Conservation (phyloP, 2,113 vertebrate species). For the Anguilla japonica region DNA sequence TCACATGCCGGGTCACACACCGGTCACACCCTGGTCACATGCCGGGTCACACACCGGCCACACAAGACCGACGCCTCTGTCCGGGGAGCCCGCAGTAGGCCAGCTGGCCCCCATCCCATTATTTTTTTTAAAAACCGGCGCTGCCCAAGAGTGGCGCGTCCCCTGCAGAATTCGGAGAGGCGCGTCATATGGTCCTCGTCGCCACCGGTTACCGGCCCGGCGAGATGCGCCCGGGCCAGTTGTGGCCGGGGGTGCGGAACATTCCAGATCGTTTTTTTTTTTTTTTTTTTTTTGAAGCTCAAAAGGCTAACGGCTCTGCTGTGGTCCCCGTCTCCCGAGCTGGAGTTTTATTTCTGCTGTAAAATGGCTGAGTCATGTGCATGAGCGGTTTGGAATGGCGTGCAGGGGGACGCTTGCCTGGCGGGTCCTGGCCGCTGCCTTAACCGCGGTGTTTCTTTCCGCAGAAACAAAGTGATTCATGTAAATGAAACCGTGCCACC, state of each 20-base stretch:
- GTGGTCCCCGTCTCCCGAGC: not conserved
- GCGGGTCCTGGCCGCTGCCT: no score
- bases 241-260: not conserved
- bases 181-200: constrained; percentile 19
- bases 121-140: no score
- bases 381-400: no score
- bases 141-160: not conserved
- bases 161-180: not conserved
- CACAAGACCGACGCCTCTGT: no score
- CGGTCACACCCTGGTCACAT: no score
- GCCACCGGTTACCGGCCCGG: constrained; percentile 12
- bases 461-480: not conserved
- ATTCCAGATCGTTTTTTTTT: not conserved
- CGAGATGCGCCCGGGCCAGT: not conserved
- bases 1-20: no score
- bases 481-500: not conserved
- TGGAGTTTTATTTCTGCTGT: not conserved
- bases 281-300: not conserved
- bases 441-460: not conserved
- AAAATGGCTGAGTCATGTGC: no score
- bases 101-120: no score
- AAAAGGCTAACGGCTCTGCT: not conserved
- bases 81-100: no score
- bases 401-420: not conserved
- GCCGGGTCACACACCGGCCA: no score